Evolutionary conservation across 1,140 invertebrate species (phyloP), one percentile per base, ranked within the genome.

Genomic region (Scaptomyza montana): DNA sequence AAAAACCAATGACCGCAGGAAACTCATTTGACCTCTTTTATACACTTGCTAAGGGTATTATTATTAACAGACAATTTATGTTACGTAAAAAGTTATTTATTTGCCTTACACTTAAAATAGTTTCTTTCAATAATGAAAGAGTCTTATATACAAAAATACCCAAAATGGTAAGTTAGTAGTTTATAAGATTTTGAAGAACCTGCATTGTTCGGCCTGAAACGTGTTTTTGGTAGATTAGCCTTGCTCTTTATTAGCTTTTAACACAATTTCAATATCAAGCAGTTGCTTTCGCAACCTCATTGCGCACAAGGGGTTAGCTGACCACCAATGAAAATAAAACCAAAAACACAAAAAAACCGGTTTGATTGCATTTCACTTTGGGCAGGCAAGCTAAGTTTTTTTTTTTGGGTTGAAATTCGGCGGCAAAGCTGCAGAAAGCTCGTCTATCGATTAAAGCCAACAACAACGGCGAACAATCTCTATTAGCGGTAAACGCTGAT

Each of bases 351-450:
- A 46, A 56, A 55, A 61, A 74, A 80, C 82, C 79, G 76, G 82
- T 74, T 64, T 63, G 60, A 64, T 53, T 87, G 82, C 82, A 86
- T 86, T 86, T 87, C 82, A 69, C 80, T 84, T 76, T 63, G n/a
- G 45, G 50, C 47, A 51, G 1, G 4, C 36, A 63, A 60, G 45
- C 19, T 69, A 39, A 28, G 7, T 41, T 51, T 85, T 73, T 75
- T 75, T 41, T 55, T 85, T 80, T 75, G 12, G 21, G 74, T 50
- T 50, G n/a, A 57, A 51, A 50, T 62, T 69, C 56, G 57, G 57
- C 71, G 9, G 25, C 55, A 60, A 53, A 61, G 68, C 67, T 51
- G 51, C 80, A 71, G 74, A 85, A 78, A 82, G 82, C 82, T 87
- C 54, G 33, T 6, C 21, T 13, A 77, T 57, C 67, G 56, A 65